A percentile compares a stretch with the other conserved stretches of the same genome.
Conservation (phyloP, 2,797 vertebrate genomes). For the Calcarius lapponicus region DNA sequence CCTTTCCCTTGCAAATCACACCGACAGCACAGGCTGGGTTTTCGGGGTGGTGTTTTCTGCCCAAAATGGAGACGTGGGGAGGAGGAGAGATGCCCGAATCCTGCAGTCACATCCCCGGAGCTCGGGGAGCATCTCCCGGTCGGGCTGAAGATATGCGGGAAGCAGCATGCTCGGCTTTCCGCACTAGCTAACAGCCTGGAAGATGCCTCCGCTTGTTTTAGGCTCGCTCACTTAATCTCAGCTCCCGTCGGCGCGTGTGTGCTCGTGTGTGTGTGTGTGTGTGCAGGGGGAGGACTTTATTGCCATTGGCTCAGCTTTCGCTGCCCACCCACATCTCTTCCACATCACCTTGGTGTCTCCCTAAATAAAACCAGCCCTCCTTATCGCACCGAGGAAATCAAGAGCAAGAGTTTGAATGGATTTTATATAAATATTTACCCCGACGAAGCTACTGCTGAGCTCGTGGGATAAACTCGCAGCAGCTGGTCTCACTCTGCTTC, state of each 20-base stretch:
- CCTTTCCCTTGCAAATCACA: not conserved
- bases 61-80: conserved; percentile 23
- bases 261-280: conserved; percentile 48
- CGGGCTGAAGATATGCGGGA: conserved; percentile 22
- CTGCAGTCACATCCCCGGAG: not conserved
- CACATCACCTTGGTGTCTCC: conserved; percentile 89
- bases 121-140: not conserved
- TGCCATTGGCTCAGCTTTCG: conserved; percentile 86
- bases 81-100: conserved; percentile 7
- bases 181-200: conserved; percentile 74
- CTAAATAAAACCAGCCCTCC: conserved; percentile 84
- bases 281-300: conserved; percentile 80
- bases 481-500: conserved; percentile 62
- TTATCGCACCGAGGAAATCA: conserved; percentile 81
- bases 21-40: not conserved
- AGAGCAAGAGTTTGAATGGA: conserved; percentile 84
- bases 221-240: conserved; percentile 75
- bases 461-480: conserved; percentile 71
- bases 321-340: conserved; percentile 84
- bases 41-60: conserved; percentile 15
- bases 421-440: conserved; percentile 80
- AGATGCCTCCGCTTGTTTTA: conserved; percentile 70
- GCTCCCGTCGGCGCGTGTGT: conserved; percentile 72
- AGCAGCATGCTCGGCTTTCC: conserved; percentile 63
- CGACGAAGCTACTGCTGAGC: conserved; percentile 64